Conservation (phyloP, 2,113 vertebrate genomes). For the Hippocampus comes region DNA sequence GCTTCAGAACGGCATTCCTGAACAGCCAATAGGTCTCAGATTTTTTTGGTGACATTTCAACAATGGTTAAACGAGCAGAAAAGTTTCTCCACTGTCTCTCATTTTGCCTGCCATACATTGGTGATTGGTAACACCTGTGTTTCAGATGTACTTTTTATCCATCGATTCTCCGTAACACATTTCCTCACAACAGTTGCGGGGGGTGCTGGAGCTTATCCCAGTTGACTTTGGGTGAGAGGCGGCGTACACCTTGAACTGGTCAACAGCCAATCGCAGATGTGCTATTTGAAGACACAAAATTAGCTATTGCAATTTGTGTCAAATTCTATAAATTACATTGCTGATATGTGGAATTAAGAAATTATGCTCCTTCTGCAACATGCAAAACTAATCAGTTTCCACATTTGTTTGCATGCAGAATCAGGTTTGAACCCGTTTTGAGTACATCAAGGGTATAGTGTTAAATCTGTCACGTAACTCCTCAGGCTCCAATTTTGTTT, state of each 20-base stretch:
- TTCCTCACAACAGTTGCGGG: too few relatives aligned
- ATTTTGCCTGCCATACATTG: not conserved
- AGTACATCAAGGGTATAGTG: not conserved
- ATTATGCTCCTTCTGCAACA: not conserved
- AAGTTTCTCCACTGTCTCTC: not conserved
- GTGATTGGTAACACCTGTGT: not conserved
- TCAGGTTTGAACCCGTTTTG: not conserved
- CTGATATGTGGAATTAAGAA: not conserved
- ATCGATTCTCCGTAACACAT: too few relatives aligned
- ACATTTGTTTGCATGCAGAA: not conserved
- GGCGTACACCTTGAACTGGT: too few relatives aligned
- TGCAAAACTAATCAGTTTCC: not conserved
- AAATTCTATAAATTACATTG: not conserved
- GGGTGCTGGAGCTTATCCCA: too few relatives aligned
- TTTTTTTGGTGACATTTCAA: not conserved
- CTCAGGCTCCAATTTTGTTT: constrained; percentile 38
- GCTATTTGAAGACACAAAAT: too few relatives aligned
- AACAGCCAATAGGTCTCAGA: not conserved
- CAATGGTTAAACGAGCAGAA: not conserved
- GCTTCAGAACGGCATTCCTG: not conserved
- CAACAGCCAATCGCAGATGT: too few relatives aligned
- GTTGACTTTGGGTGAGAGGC: too few relatives aligned
- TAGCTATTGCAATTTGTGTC: not conserved
- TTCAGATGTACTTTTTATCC: not conserved
- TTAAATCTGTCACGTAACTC: constrained; percentile 37